A percentile compares a stretch with the other conserved stretches of the same genome.
Conservation (phyloP, 2,888 invertebrate genomes). For the Orthosia incerta region DNA sequence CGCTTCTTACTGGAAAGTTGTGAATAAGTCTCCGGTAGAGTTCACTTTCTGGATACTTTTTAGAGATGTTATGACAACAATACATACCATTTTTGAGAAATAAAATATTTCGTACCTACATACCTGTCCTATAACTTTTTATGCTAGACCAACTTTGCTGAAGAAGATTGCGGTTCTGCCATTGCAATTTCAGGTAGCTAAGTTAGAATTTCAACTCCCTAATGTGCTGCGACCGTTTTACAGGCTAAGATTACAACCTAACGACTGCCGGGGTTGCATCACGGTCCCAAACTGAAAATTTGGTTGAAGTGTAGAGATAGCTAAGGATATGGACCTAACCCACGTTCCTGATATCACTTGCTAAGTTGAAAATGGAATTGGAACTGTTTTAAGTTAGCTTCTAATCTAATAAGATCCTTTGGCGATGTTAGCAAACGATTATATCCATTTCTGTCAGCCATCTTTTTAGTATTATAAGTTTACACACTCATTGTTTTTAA, state of each 20-base stretch:
- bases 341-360: constrained; percentile 23
- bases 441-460: background rate
- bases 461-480: background rate
- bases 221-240: constrained; percentile 57
- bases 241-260: constrained; percentile 50
- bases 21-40: too few relatives aligned
- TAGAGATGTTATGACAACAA: too few relatives aligned
- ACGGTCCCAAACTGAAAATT: constrained; percentile 50
- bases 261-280: constrained; percentile 49
- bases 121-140: background rate
- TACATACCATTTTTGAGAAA: too few relatives aligned
- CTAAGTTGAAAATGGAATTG: constrained; percentile 24
- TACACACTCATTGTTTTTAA: too few relatives aligned
- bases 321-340: constrained; percentile 12
- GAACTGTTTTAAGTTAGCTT: constrained; percentile 18
- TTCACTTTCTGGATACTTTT: too few relatives aligned
- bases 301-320: constrained; percentile 28
- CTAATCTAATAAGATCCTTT: background rate
- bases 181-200: constrained; percentile 41
- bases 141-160: constrained; percentile 39
- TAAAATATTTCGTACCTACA: background rate
- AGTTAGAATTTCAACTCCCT: constrained; percentile 58
- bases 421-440: background rate
- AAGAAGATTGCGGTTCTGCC: constrained; percentile 29
- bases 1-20: too few relatives aligned